phyloP scores from a whole-genome alignment of 2,113 vertebrate species.

The Dasyornis broadbenti region DNA sequence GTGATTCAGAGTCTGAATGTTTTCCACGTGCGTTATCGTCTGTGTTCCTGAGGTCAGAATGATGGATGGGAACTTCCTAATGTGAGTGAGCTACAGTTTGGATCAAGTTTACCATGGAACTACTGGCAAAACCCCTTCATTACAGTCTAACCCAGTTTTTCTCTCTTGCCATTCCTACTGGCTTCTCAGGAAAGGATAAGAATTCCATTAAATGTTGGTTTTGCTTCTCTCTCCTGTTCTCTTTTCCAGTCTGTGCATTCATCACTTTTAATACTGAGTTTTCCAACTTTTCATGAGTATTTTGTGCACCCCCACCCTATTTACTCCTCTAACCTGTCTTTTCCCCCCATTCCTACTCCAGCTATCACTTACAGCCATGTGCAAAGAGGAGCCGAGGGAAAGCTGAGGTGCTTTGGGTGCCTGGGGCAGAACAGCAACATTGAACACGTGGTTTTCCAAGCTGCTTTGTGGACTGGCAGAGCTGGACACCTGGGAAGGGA shows the following conservation, averaged over 20 bases:
- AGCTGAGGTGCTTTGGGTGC: conserved; percentile 75
- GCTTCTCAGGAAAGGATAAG: not conserved
- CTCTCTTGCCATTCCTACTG: not conserved
- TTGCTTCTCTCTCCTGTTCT: not conserved
- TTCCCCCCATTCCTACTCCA: not conserved
- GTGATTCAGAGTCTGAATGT: not conserved
- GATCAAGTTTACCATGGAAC: conserved; percentile 15
- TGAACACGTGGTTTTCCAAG: conserved; percentile 81
- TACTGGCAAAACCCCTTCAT: not conserved
- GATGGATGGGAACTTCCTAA: conserved; percentile 39
- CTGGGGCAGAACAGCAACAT: conserved; percentile 86
- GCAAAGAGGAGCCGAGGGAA: conserved; percentile 80
- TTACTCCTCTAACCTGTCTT: not conserved
- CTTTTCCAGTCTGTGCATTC: not conserved
- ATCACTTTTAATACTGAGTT: not conserved
- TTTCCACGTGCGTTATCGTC: not conserved
- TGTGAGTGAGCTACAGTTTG: conserved; percentile 20
- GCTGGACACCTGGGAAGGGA: conserved; percentile 79
- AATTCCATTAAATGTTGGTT: not conserved
- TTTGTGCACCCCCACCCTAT: not conserved
- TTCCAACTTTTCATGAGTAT: not conserved
- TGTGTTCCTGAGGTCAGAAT: conserved; percentile 11
- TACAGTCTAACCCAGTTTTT: not conserved
- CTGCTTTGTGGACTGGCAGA: conserved; percentile 46
- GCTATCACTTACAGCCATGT: conserved; percentile 83